Evolutionary conservation across 1,140 invertebrate genomes (phyloP), one percentile per base, ranked within the genome.

Genomic region (Magallana ariakensis): DNA sequence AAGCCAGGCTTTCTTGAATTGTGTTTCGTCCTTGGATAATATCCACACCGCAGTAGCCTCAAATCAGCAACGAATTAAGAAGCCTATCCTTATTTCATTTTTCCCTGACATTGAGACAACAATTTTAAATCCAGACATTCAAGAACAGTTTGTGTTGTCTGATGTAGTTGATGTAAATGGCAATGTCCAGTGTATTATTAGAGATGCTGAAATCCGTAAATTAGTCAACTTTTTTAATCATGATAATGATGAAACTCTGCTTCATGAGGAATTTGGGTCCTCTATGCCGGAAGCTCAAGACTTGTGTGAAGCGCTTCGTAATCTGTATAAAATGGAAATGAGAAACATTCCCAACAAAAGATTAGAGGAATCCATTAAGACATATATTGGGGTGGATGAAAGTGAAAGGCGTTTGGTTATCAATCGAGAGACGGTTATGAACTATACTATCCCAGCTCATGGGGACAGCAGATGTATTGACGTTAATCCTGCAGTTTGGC

Each of bases 251-350:
- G 66, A 75, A 33, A 75, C 66, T 13, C 22, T 75, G 0, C 66
- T 75, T 75, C 66, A 33, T 7, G 66, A 75, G 33, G 66, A 75
- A 75, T 33, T 75, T 26, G 22, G 22, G 4, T 22, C 66, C 66
- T 75, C 66, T 3, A 33, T 9, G 22, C 66, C 66, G 13, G 66
- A 75, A 26, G 19, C 22, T 26, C 22, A 26, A 19, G 66, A 75
- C 13, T 11, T 75, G 7, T 33, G 66, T 26, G 66, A 75, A 75
- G 33, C 22, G 22, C 22, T 75, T 2, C 22, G 19, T 11, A 26
- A 75, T 11, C 26, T 75, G 66, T 75, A 75, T 13, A 75, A 75
- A 75, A 11, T 26, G 22, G 66, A 75, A 75, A 75, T 75, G 66
- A 75, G 66, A 22, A 75, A 13, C 22, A 75, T 26, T 10, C 66